These are phyloP conservation scores for Margarornis squamiger DNA, from an alignment of 2,797 vertebrate species.

Conservation along the genomic window DNA sequence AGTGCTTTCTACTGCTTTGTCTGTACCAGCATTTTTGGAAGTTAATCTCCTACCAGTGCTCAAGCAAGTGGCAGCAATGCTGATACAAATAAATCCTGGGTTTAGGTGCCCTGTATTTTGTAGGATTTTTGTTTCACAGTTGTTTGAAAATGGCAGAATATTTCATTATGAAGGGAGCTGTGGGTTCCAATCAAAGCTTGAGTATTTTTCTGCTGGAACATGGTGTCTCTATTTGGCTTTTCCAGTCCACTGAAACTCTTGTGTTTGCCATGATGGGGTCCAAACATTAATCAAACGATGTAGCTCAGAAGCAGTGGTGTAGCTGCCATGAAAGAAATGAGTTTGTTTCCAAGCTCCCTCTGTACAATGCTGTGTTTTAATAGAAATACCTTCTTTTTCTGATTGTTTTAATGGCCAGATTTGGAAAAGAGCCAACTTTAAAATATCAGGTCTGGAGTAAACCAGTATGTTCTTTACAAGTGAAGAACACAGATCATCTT, in stretches of 20 bases:
- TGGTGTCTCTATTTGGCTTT: background rate
- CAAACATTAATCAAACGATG: background rate
- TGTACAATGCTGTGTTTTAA: background rate
- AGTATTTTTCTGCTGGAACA: background rate
- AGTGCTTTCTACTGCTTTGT: background rate
- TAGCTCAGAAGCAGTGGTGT: background rate
- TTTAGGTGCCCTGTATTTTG: background rate
- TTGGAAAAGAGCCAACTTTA: background rate
- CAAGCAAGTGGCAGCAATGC: background rate
- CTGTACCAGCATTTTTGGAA: background rate
- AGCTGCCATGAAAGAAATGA: background rate
- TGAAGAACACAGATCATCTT: accelerated
- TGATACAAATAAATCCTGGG: background rate
- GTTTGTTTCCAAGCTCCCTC: background rate
- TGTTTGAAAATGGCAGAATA: background rate
- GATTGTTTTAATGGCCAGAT: background rate
- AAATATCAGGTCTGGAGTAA: background rate
- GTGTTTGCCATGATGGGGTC: background rate
- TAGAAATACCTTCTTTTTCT: background rate
- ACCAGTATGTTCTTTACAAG: background rate
- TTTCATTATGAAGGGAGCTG: background rate
- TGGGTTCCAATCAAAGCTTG: background rate
- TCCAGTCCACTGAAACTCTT: background rate
- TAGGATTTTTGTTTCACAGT: background rate
- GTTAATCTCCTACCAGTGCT: background rate